Evolutionary conservation across 2,888 invertebrate genomes (phyloP).

Genomic region (Cantharis rustica): DNA sequence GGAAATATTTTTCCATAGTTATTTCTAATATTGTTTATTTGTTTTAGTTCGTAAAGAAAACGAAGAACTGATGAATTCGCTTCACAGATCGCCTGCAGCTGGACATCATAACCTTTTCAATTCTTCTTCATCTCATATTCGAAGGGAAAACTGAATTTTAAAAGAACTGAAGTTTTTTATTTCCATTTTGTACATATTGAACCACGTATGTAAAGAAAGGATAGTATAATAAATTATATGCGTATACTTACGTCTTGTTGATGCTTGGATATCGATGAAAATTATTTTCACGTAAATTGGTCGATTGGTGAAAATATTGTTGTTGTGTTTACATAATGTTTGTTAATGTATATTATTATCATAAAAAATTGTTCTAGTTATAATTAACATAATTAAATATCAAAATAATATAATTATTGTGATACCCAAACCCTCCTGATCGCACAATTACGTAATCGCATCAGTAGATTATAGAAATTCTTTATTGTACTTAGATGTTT

Average conservation of each 20-base stretch:
- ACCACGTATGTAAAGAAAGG: neutral
- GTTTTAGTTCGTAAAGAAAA: constrained; percentile 86
- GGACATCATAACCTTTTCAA: constrained; percentile 15
- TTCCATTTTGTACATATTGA: constrained; percentile 1
- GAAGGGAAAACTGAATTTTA: constrained; percentile 6
- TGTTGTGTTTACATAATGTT: constrained; percentile 16
- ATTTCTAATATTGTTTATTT: constrained; percentile 46
- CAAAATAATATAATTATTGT: constrained; percentile 29
- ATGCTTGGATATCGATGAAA: neutral
- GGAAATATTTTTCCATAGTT: neutral
- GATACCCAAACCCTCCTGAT: constrained; percentile 40
- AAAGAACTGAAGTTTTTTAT: constrained; percentile 5
- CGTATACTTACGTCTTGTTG: neutral
- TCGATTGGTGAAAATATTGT: neutral
- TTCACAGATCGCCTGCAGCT: constrained; percentile 58
- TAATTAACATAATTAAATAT: constrained; percentile 29
- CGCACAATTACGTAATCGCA: constrained; percentile 21
- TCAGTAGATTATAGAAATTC: constrained; percentile 10
- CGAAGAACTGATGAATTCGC: constrained; percentile 82
- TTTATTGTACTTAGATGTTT: constrained; percentile 20
- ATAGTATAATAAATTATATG: neutral
- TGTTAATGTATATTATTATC: constrained; percentile 4
- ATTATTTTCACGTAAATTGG: neutral
- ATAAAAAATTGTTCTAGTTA: constrained; percentile 29
- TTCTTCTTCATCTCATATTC: constrained; percentile 12